Evolutionary conservation across 2,113 vertebrate species (phyloP), one percentile per base, ranked within the genome.

Genomic region (Callionymus lyra): DNA sequence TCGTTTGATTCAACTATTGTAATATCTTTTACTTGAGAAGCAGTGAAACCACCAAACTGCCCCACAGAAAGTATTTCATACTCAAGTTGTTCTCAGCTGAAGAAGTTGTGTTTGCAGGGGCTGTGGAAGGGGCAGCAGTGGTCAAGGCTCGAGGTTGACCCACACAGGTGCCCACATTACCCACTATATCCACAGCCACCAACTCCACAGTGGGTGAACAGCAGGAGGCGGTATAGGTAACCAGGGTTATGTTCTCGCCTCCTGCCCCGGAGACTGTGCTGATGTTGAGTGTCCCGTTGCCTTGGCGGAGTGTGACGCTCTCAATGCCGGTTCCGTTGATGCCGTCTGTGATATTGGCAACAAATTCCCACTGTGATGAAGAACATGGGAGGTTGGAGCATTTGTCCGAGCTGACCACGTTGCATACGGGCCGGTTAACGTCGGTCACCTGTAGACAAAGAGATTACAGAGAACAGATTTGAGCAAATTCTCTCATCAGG

Each of bases 161-260:
- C 27, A 47, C 27, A 39, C 84, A 84, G 1, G n/a, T 53, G 2
- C 66, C 75, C 41, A 79, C 78, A 21, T 86, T 83, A 18, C 84
- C 84, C 1, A 53, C 80, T 16, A 3, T 17, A 33, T 86, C 83
- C 14, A 84, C 69, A 13, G 44, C 70, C 11, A 61, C 16, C 50
- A 86, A 58, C 59, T 64, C 58, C n/a, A 84, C 71, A 10, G 11
- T 63, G 38, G 32, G 47, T 16, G 56, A 70, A 16, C 81, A 85
- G 67, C 83, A 86, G 50, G 83, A 77, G 41, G 79, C 66, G 2
- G 13, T 76, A 59, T 81, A 86, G 15, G 45, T 41, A 1, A 18
- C 66, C 40, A 67, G 27, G 0, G 71, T 82, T 2, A 82, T 16
- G 32, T 74, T 75, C 0, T 72, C 60, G 0, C 57, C 79, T 4